A percentile compares a stretch with the other conserved stretches of the same genome.
These are phyloP conservation scores for Tiphia femorata DNA, from an alignment of 2,888 invertebrate genomes.

Conservation along the genomic window DNA sequence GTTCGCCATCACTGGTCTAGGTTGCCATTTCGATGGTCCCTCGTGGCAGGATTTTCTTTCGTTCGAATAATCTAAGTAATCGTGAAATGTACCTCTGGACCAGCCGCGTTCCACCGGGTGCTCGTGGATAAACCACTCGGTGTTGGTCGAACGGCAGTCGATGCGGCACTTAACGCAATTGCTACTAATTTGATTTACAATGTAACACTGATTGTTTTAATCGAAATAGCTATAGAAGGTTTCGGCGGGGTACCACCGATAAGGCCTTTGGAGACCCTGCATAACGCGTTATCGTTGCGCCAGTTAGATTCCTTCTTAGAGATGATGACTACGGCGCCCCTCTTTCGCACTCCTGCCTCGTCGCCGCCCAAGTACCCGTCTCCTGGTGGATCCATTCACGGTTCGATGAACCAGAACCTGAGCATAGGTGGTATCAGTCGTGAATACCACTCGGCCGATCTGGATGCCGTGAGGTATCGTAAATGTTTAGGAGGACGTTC, in stretches of 20 bases:
- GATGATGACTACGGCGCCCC: conserved; percentile 83
- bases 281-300: conserved; percentile 93
- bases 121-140: no score
- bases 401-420: conserved; percentile 53
- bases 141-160: no score
- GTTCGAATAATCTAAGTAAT: no score
- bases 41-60: no score
- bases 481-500: no score
- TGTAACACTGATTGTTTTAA: conserved; percentile 20
- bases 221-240: conserved; percentile 78
- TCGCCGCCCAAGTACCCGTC: conserved; percentile 78
- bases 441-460: conserved; percentile 58
- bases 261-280: conserved; percentile 95
- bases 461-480: conserved; percentile 63
- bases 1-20: no score
- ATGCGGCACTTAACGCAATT: no score
- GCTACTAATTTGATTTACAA: no score
- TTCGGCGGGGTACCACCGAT: conserved; percentile 95
- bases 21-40: no score
- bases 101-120: no score
- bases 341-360: conserved; percentile 81
- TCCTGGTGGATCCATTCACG: conserved; percentile 64
- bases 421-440: conserved; percentile 53
- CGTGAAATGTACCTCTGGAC: no score
- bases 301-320: conserved; percentile 93